Conservation (phyloP, 2,797 vertebrate species). For the Lacerta bilineata region DNA sequence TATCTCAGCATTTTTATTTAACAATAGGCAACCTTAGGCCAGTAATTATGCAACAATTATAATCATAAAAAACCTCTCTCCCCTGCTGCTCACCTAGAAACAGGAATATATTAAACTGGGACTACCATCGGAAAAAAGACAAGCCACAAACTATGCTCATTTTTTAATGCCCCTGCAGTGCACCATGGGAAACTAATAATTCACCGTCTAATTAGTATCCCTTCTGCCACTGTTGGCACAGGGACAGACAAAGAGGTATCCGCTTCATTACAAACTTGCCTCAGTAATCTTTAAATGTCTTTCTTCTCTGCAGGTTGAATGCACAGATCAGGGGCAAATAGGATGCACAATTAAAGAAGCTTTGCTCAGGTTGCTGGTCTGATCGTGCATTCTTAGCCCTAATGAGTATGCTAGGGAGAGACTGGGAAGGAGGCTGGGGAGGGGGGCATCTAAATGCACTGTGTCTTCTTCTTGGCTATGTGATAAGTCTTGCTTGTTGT, state of each 20-base stretch:
- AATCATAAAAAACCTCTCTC: conserved; percentile 80
- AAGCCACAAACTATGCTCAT: conserved; percentile 81
- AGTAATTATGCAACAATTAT: conserved; percentile 88
- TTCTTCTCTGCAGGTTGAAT: conserved; percentile 80
- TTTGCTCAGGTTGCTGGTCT: conserved; percentile 56
- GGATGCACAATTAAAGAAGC: too few species aligned
- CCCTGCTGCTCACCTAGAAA: conserved; percentile 84
- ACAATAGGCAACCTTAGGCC: conserved; percentile 85
- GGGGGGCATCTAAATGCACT: conserved; percentile 31
- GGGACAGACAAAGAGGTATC: conserved; percentile 84
- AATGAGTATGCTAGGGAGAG: conserved; percentile 59
- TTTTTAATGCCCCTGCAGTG: conserved; percentile 85
- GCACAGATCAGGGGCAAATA: conserved; percentile 67
- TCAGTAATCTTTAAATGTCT: conserved; percentile 83
- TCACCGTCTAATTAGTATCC: conserved; percentile 88
- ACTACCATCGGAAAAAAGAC: conserved; percentile 75
- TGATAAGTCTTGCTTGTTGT: conserved; percentile 55
- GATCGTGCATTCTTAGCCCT: conserved; percentile 65
- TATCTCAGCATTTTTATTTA: conserved; percentile 85
- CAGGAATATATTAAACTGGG: conserved; percentile 84
- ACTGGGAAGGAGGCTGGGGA: conserved; percentile 47
- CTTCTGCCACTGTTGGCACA: conserved; percentile 83
- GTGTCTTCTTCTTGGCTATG: conserved; percentile 40
- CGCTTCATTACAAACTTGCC: conserved; percentile 79
- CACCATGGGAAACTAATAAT: conserved; percentile 88